Base-by-base conservation (phyloP, 2,888 invertebrate species). In the Amphipyra berbera region DNA sequence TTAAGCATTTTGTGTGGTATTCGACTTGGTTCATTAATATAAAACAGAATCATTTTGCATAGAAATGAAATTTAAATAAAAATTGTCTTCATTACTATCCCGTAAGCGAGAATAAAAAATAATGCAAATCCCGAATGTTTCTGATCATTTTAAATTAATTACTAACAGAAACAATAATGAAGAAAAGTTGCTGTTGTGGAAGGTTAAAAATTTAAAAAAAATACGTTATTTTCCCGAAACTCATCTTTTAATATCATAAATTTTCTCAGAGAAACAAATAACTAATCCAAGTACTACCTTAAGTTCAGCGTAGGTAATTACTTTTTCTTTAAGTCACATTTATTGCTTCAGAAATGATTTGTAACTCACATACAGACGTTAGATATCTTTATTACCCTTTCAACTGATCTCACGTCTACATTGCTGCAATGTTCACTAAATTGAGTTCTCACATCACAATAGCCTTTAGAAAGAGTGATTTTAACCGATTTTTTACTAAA, bases 371-470 rank as follows among this genome's bases (percentile, higher is more conserved):
- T 70, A 58, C 69, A 73, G 61, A 68, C 67, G 64, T 72, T 75
- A 82, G 88, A 94, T 90, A 89, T 92, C 92, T 94, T 88, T 87
- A 94, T 94, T 89, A 88, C 86, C 80, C 82, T 86, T 87, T 85
- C 84, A 87, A 88, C 78, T 79, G 82, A 86, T 87, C 89, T 89
- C 88, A 85, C 88, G 88, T 91, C 83, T 68, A 50, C 68, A 82
- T 83, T 80, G 79, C 80, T 81, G 84, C 84, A 89, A 85, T 88
- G 88, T 86, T 85, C 83, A 86, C 88, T 88, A 93, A 93, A 95
- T 95, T 94, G 92, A 95, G 94, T 94, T 94, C 94, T 94, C 94
- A 93, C 92, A 92, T 91, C 87, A 94, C 94, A 94, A 95, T 92
- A 82, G 89, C 73, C 86, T 82, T 82, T 87, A 84, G 88, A 92